Evolutionary conservation across 2,113 vertebrate genomes (phyloP).

Genomic region (Tricholaema leucomelas): DNA sequence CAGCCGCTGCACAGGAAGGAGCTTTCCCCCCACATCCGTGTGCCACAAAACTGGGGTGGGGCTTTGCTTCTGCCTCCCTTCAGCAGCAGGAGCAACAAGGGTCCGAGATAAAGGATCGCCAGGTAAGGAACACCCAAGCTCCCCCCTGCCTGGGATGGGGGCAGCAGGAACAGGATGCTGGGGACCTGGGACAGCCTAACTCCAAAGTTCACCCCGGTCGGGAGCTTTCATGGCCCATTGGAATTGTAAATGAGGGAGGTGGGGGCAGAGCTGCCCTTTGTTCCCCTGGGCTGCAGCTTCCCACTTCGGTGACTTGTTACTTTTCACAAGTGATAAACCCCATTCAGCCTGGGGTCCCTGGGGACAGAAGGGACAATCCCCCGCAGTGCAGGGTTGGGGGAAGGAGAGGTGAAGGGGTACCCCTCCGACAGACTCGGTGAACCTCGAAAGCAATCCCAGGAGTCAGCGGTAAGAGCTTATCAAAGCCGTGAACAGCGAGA

Average conservation of each 20-base stretch:
- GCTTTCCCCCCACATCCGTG: background rate
- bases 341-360: constrained; percentile 58
- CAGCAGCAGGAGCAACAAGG: background rate
- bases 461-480: background rate
- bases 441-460: constrained; percentile 29
- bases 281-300: constrained; percentile 65
- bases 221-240: constrained; percentile 67
- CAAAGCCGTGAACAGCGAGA: background rate
- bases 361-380: constrained; percentile 19
- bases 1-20: background rate
- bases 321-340: constrained; percentile 77
- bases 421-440: constrained; percentile 1
- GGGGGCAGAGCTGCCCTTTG: constrained; percentile 72
- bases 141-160: background rate
- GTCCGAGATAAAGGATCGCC: background rate
- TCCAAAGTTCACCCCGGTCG: constrained; percentile 62
- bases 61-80: background rate
- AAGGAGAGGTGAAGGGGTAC: constrained; percentile 1
- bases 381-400: background rate
- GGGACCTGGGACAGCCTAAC: constrained; percentile 40
- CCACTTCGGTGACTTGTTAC: constrained; percentile 72
- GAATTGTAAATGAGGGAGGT: constrained; percentile 78
- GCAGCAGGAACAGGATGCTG: constrained; percentile 12
- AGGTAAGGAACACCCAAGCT: background rate
- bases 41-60: accelerated